These are phyloP conservation scores for Spheniscus humboldti DNA, from an alignment of 2,797 vertebrate genomes.

Conservation along the genomic window DNA sequence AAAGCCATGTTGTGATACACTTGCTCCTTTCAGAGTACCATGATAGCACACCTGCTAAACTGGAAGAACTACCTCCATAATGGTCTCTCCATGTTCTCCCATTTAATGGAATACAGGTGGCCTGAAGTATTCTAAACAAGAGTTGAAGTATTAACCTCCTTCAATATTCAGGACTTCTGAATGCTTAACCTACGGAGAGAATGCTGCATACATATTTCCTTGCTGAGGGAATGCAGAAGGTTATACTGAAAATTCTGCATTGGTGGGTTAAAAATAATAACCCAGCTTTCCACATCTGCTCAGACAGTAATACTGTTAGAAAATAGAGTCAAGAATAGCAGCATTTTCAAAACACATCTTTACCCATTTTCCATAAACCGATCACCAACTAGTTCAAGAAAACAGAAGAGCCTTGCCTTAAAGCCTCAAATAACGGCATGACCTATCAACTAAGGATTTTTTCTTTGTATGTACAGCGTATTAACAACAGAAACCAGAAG, in stretches of 20 bases:
- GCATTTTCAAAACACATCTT: background rate
- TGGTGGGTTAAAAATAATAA: background rate
- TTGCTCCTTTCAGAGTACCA: background rate
- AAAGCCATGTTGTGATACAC: background rate
- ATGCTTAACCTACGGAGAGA: background rate
- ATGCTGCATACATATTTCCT: background rate
- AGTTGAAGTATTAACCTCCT: background rate
- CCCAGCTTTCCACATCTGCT: background rate
- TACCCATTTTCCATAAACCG: background rate
- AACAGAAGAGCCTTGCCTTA: background rate
- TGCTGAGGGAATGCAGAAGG: background rate
- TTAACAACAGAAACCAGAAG: background rate
- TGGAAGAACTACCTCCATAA: background rate
- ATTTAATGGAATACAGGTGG: background rate
- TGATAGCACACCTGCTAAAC: accelerated
- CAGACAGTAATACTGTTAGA: background rate
- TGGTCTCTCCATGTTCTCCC: background rate
- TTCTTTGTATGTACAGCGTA: background rate
- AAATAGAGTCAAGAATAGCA: background rate
- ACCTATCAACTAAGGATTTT: background rate
- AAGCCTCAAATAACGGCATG: background rate
- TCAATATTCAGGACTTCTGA: background rate
- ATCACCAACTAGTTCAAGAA: background rate
- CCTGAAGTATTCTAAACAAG: background rate
- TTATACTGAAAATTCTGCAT: background rate